Evolutionary conservation across 2,797 vertebrate species (phyloP).

Genomic region (Choloepus didactylus): DNA sequence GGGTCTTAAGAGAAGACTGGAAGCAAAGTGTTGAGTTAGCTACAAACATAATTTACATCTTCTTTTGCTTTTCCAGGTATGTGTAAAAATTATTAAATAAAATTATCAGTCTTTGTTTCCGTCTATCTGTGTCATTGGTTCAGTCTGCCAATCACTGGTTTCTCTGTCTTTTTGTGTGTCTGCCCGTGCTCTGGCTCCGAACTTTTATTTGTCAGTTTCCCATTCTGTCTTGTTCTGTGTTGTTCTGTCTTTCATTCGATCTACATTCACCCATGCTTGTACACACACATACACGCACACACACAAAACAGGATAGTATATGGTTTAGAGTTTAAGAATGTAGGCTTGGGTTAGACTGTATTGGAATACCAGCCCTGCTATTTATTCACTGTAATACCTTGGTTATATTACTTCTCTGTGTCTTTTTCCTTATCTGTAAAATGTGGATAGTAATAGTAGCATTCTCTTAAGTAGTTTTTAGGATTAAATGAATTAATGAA

Average conservation of each 20-base stretch:
- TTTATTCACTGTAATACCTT: not conserved
- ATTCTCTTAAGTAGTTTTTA: conserved; percentile 12
- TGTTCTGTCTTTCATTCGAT: not conserved
- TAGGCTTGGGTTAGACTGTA: not conserved
- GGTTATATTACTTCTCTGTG: not conserved
- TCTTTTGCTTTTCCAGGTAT: conserved; percentile 98
- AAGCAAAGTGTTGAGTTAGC: conserved; percentile 96
- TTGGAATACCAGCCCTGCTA: not conserved
- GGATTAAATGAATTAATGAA: conserved; percentile 23
- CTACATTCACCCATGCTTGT: not conserved
- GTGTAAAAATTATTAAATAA: conserved; percentile 63
- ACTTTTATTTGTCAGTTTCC: not conserved
- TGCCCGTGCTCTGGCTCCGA: not conserved
- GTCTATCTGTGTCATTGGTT: not conserved
- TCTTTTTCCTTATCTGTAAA: conserved; percentile 37
- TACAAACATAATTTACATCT: conserved; percentile 96
- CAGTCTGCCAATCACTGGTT: not conserved
- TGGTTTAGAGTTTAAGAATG: not conserved
- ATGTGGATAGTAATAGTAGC: not conserved
- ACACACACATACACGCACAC: not conserved
- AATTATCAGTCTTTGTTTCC: not conserved
- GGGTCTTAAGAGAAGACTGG: conserved; percentile 96
- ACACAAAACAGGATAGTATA: not conserved
- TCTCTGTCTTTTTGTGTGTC: not conserved
- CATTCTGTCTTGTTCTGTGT: not conserved